phyloP scores from a whole-genome alignment of 1,140 invertebrate species.

The Chironomus tepperi region DNA sequence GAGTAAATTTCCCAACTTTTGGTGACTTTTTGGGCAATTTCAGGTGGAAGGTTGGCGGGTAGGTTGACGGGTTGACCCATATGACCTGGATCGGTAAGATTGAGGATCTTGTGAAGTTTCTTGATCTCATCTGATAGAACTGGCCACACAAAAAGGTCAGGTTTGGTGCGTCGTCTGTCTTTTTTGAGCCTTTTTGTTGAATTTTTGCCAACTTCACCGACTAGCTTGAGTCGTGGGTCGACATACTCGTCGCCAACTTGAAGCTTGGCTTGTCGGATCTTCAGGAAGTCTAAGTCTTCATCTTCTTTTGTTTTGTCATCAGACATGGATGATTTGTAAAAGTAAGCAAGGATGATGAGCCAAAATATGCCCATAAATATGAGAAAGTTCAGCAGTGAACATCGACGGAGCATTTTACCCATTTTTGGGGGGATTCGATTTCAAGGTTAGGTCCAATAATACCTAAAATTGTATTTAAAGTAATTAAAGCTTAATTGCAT shows the following conservation, averaged over 20 bases:
- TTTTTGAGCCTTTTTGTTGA: background rate
- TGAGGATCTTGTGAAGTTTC: background rate
- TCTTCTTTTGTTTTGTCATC: background rate
- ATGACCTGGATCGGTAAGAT: background rate
- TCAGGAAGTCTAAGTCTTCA: background rate
- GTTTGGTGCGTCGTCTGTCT: background rate
- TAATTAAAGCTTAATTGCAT: too few species aligned
- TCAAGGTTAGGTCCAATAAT: too few species aligned
- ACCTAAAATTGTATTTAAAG: too few species aligned
- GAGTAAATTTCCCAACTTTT: conserved; percentile 8
- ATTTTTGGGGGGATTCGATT: too few species aligned
- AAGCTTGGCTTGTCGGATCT: background rate
- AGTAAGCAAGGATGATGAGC: background rate
- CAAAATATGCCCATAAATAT: background rate
- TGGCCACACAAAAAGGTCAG: background rate
- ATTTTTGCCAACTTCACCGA: background rate
- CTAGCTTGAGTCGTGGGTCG: background rate
- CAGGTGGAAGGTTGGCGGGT: background rate
- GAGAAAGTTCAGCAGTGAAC: background rate
- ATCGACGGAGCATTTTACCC: background rate
- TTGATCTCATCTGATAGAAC: background rate
- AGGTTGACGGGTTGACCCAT: background rate
- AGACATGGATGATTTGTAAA: background rate
- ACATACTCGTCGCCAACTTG: background rate
- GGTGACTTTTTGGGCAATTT: background rate